Percentiles rank a stretch among this genome's conserved stretches.
Evolutionary conservation across 2,888 invertebrate species (phyloP).

Genomic region (Quadriops clusia): DNA sequence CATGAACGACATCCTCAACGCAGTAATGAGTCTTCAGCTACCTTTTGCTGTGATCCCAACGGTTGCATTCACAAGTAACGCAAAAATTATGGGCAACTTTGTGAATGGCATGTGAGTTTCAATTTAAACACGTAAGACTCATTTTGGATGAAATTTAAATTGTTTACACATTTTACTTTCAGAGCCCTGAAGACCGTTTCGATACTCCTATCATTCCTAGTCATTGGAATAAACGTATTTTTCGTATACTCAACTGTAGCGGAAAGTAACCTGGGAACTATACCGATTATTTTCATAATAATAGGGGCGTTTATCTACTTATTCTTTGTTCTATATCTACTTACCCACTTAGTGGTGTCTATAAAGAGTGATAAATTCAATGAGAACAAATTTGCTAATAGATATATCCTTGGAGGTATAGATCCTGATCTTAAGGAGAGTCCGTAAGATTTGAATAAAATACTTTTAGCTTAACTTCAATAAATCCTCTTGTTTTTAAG

Average conservation of each 20-base stretch:
- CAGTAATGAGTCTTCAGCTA: slow-evolving; percentile 75
- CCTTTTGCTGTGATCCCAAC: slow-evolving; percentile 80
- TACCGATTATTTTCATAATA: slow-evolving; percentile 34
- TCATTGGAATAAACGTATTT: slow-evolving; percentile 66
- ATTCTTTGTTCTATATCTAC: slow-evolving; percentile 54
- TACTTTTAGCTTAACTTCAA: too few species aligned
- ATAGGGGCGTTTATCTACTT: slow-evolving; percentile 52
- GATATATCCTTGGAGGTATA: too few species aligned
- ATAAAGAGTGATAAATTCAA: too few species aligned
- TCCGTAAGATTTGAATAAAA: too few species aligned
- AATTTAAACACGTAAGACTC: not conserved
- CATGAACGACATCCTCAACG: slow-evolving; percentile 77
- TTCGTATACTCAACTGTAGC: slow-evolving; percentile 55
- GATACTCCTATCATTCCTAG: slow-evolving; percentile 48
- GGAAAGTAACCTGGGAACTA: slow-evolving; percentile 31
- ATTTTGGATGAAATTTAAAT: slow-evolving; percentile 3
- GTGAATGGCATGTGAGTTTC: slow-evolving; percentile 58
- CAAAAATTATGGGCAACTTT: slow-evolving; percentile 71
- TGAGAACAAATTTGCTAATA: too few species aligned
- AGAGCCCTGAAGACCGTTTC: slow-evolving; percentile 56
- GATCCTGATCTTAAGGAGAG: too few species aligned
- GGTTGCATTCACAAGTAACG: slow-evolving; percentile 71
- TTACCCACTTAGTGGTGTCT: slow-evolving; percentile 50
- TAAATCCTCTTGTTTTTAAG: too few species aligned
- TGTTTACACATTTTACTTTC: slow-evolving; percentile 31